Evolutionary conservation across 2,797 vertebrate genomes (phyloP).

Genomic region (Morus bassanus): DNA sequence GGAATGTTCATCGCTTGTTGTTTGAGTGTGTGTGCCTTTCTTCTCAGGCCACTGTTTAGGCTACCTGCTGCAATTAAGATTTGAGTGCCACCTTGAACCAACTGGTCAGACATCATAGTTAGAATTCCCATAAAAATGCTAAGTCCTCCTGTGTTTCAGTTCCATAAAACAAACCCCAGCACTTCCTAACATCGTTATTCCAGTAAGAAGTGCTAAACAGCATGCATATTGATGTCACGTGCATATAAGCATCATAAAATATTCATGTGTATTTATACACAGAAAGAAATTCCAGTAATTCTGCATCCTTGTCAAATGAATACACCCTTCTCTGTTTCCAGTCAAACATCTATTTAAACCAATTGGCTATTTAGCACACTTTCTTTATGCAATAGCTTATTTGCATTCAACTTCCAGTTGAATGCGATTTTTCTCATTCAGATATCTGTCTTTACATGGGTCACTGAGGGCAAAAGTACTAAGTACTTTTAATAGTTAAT

Average conservation of each 20-base stretch:
- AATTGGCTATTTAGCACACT: constrained; percentile 32
- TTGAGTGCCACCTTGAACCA: not conserved
- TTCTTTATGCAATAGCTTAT: not conserved
- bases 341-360: constrained; percentile 43
- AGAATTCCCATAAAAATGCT: not conserved
- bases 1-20: not conserved
- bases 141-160: not conserved
- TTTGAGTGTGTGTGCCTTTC: not conserved
- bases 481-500: not conserved
- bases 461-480: not conserved
- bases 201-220: not conserved
- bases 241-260: not conserved
- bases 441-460: not conserved
- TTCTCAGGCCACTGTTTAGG: not conserved
- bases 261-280: not conserved
- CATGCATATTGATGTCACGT: not conserved
- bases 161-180: not conserved
- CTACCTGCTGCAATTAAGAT: not conserved
- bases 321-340: constrained; percentile 13
- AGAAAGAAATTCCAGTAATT: constrained; percentile 9
- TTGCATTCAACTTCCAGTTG: not conserved
- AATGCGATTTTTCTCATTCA: not conserved
- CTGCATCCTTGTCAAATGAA: not conserved
- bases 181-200: not conserved
- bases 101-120: not conserved